Conservation (phyloP, 2,888 invertebrate genomes). For the Argynnis bischoffii region DNA sequence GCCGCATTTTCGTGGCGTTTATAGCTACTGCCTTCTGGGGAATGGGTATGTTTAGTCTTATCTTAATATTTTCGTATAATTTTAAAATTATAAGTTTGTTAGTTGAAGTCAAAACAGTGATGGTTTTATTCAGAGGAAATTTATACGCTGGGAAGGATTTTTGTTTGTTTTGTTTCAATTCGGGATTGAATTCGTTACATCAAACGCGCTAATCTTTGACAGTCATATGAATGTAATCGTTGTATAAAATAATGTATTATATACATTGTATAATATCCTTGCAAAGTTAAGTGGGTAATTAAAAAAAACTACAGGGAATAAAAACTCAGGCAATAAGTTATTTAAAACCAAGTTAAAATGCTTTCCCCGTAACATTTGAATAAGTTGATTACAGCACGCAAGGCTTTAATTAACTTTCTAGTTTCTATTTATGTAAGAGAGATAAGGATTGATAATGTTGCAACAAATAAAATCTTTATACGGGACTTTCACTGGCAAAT, state of each 20-base stretch:
- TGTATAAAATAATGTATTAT: background rate
- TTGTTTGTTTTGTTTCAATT: too few species aligned
- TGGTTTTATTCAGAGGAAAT: too few species aligned
- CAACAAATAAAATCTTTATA: background rate
- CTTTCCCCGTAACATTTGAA: constrained; percentile 13
- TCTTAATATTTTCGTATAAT: background rate
- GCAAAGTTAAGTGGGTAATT: background rate
- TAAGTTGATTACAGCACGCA: constrained; percentile 13
- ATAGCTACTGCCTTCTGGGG: constrained; percentile 75
- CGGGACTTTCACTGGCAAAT: too few species aligned
- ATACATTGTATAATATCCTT: background rate
- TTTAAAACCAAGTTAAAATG: constrained; percentile 12
- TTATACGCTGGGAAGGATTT: too few species aligned
- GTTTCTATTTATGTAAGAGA: background rate
- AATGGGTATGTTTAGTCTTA: constrained; percentile 63
- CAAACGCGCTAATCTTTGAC: too few species aligned
- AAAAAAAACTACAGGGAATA: constrained; percentile 5
- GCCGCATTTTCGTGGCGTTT: constrained; percentile 76
- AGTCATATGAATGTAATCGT: background rate
- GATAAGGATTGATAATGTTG: constrained; percentile 3
- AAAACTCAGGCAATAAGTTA: constrained; percentile 9
- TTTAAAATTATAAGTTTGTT: too few species aligned
- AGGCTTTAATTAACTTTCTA: constrained; percentile 9
- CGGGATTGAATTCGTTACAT: too few species aligned
- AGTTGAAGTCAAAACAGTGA: too few species aligned